Percentiles rank a stretch among this genome's conserved stretches.
phyloP scores from a whole-genome alignment of 2,797 vertebrate species.

The Vespertilio murinus region DNA sequence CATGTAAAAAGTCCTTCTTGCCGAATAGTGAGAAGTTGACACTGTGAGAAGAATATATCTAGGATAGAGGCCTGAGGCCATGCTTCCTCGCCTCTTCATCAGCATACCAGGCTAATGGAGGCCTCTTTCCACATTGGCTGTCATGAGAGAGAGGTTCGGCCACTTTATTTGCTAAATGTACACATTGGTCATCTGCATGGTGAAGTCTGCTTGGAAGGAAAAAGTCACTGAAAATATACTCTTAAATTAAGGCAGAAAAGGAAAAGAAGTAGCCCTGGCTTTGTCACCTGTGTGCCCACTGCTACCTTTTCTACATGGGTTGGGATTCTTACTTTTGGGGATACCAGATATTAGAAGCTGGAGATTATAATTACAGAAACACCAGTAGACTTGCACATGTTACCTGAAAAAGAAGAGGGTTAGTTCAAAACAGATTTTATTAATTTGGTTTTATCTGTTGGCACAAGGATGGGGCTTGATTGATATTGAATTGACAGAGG shows the following conservation, averaged over 20 bases:
- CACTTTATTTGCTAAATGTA: not conserved
- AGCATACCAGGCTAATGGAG: not conserved
- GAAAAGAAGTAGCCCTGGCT: not conserved
- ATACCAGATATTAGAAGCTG: not conserved
- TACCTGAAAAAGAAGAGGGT: not conserved
- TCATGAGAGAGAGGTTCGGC: not conserved
- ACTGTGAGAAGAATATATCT: accelerated
- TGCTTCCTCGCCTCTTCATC: not conserved
- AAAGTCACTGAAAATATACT: not conserved
- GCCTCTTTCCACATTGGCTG: not conserved
- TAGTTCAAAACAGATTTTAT: not conserved
- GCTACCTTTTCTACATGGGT: not conserved
- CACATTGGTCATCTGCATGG: not conserved
- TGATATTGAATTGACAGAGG: not conserved
- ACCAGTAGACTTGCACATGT: not conserved
- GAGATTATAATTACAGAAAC: not conserved
- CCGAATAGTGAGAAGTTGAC: not conserved
- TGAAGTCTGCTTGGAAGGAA: not conserved
- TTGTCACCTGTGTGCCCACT: not conserved
- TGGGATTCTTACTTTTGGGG: not conserved
- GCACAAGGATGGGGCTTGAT: not conserved
- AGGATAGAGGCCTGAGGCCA: no score
- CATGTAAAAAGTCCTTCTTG: not conserved
- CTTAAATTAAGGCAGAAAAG: not conserved
- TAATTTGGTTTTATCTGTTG: not conserved